Conservation (phyloP, 35 echinoderm and acorn worm species). For the Apostichopus japonicus region DNA sequence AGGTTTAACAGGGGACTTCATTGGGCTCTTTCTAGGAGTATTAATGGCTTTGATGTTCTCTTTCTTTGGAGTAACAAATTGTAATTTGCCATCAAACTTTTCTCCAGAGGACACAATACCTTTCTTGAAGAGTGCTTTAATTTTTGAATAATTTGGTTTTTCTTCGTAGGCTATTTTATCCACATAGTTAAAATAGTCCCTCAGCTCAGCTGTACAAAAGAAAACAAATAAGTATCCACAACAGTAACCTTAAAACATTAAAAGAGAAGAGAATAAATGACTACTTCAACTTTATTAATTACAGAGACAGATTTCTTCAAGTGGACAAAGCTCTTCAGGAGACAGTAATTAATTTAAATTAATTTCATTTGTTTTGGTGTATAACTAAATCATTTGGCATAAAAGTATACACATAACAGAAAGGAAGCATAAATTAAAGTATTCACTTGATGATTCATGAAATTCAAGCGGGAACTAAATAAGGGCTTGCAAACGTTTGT, state of each 20-base stretch:
- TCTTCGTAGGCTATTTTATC: slow-evolving; percentile 69
- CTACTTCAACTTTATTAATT: too few relatives aligned
- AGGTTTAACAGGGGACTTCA: slow-evolving; percentile 35
- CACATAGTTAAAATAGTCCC: slow-evolving; percentile 79
- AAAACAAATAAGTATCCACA: not conserved
- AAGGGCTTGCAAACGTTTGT: too few relatives aligned
- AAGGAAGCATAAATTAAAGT: too few relatives aligned
- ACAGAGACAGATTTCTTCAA: not conserved
- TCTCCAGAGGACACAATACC: slow-evolving; percentile 61
- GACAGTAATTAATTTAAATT: too few relatives aligned
- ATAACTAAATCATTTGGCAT: too few relatives aligned
- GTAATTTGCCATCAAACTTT: slow-evolving; percentile 75
- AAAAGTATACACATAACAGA: too few relatives aligned
- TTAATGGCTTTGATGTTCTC: not conserved
- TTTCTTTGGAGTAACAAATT: slow-evolving; percentile 31
- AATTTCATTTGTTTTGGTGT: too few relatives aligned
- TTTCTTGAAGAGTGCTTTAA: slow-evolving; percentile 64
- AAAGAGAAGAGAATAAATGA: too few relatives aligned
- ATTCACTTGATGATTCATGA: too few relatives aligned
- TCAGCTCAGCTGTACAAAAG: slow-evolving; percentile 72
- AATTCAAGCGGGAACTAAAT: too few relatives aligned
- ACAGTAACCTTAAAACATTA: too few relatives aligned
- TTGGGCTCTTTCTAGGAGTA: not conserved
- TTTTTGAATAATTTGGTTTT: slow-evolving; percentile 75
- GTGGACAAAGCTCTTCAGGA: not conserved